A percentile compares a stretch with the other conserved stretches of the same genome.
These are phyloP conservation scores for Epistrophe eligans DNA, from an alignment of 2,888 invertebrate genomes.

Conservation along the genomic window DNA sequence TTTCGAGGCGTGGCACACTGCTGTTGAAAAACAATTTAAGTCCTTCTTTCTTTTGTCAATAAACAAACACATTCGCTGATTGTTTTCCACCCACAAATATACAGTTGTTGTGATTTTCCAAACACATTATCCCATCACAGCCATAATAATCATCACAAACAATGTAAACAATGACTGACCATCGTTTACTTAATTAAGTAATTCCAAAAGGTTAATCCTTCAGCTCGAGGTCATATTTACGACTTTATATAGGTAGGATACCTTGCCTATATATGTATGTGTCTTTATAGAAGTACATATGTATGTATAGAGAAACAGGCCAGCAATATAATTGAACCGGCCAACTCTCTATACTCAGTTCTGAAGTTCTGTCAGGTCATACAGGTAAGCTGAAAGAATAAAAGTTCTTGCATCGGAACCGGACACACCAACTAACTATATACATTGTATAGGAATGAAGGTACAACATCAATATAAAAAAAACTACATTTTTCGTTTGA, in stretches of 20 bases:
- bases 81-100: conserved; percentile 44
- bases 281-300: neutral
- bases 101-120: conserved; percentile 39
- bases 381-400: conserved; percentile 65
- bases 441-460: no score
- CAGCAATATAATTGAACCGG: conserved; percentile 37
- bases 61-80: conserved; percentile 64
- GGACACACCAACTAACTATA: conserved; percentile 13
- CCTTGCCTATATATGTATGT: no score
- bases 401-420: conserved; percentile 69
- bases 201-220: conserved; percentile 75
- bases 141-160: conserved; percentile 68
- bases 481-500: conserved; percentile 35
- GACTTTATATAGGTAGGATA: conserved; percentile 15
- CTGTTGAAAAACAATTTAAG: conserved; percentile 52
- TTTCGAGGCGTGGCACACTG: conserved; percentile 11
- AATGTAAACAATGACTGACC: conserved; percentile 74
- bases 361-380: conserved; percentile 36
- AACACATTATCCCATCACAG: conserved; percentile 40
- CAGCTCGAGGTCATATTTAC: conserved; percentile 73
- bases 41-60: conserved; percentile 72
- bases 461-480: conserved; percentile 28
- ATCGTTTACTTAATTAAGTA: conserved; percentile 74
- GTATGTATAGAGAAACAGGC: conserved; percentile 15
- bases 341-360: conserved; percentile 19